Base-by-base conservation (phyloP, 1,140 invertebrate species). In the Periplaneta americana region DNA sequence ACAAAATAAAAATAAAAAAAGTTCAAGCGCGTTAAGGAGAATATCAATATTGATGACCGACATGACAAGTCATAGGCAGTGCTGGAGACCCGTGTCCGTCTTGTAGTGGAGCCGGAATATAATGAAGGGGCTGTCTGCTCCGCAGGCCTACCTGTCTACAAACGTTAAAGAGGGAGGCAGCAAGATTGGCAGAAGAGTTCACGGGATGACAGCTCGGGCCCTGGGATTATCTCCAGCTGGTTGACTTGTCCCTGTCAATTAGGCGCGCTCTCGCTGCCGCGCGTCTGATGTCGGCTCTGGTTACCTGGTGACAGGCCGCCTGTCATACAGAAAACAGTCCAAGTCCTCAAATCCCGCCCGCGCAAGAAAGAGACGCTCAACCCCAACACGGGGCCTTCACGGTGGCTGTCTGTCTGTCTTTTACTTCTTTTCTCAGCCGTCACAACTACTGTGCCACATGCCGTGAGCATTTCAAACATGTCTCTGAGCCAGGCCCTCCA, bases 271-370 rank as follows among this genome's bases (percentile, higher is more conserved):
- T 78, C 76, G 37, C 17, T 28, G 33, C 76, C 83, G 84, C 83
- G 79, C 37, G 33, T 85, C 85, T 85, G 84, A 84, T 83, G 84
- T 85, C 85, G 84, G 84, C 82, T 86, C 84, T 80, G 82, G 84
- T 86, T 86, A 85, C 85, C 85, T 84, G 86, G 81, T 85, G 85
- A 86, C 85, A 85, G 84, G 34, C 33, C 34, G 34, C 34, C 48
- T 66, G 48, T 66, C 48, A 66, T 66, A 66, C 28, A 66, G 48
- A n/a, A 66, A 66, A 66, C 48, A 66, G 48, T 66, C n/a, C 48
- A 66, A 66, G 28, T 66, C 28, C 22, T 66, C 22, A 66, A 66
- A 66, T 66, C 48, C 28, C 48, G 48, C 48, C 28, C 48, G 48
- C 48, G 48, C 28, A 28, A 66, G 48, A 66, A 66, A 66, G 28